A percentile compares a stretch with the other conserved stretches of the same genome.
These are phyloP conservation scores for Chymomyza fuscimana DNA, from an alignment of 2,888 invertebrate species.

Conservation along the genomic window DNA sequence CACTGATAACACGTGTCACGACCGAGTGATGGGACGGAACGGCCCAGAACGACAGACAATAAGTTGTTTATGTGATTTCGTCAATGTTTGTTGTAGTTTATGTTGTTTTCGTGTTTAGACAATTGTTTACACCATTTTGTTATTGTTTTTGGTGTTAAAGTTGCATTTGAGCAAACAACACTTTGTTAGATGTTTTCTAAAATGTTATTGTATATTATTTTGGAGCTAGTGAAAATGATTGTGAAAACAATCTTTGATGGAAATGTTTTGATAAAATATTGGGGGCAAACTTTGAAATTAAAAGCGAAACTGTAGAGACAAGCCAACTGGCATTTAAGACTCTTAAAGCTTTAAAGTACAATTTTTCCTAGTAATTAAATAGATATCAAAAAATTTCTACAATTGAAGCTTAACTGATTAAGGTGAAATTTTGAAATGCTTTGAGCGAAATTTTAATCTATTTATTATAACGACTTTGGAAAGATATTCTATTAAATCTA, in stretches of 20 bases:
- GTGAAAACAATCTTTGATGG: neutral
- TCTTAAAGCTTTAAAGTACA: neutral
- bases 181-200: neutral
- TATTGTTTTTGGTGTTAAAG: neutral
- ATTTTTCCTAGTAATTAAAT: neutral
- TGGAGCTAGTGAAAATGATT: neutral
- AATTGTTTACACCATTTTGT: neutral
- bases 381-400: neutral
- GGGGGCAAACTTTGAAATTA: neutral
- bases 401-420: neutral
- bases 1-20: neutral
- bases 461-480: too few species aligned
- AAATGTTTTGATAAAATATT: neutral
- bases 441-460: neutral
- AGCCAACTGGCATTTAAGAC: neutral
- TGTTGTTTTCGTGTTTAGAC: neutral
- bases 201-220: neutral
- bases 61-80: neutral
- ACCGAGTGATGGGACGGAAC: too few species aligned
- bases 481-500: too few species aligned
- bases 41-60: neutral
- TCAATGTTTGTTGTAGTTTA: neutral
- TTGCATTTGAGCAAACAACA: neutral
- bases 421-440: neutral
- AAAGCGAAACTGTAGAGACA: neutral